These are phyloP conservation scores for Halictus ligatus DNA, from an alignment of 2,888 invertebrate species.

Conservation along the genomic window DNA sequence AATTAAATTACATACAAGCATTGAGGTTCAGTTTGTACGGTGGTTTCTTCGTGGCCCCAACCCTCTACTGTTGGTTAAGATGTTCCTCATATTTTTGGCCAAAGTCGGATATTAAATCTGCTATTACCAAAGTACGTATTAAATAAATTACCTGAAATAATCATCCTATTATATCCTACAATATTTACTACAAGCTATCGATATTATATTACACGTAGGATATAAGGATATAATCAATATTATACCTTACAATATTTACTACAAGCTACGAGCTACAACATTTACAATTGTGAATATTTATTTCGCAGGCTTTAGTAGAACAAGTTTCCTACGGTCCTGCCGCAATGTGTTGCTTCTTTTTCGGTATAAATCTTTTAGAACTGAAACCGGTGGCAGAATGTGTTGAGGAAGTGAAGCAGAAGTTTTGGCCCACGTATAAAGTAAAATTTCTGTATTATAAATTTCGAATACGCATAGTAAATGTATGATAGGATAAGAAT, in stretches of 20 bases:
- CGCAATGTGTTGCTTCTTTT: conserved; percentile 92
- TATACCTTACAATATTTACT: no score
- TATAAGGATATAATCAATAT: no score
- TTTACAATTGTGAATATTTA: conserved; percentile 34
- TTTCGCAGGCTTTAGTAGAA: conserved; percentile 88
- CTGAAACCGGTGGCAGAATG: conserved; percentile 88
- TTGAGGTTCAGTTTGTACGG: conserved; percentile 92
- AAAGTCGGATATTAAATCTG: conserved; percentile 88
- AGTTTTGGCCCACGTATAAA: conserved; percentile 91
- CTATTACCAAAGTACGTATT: conserved; percentile 88
- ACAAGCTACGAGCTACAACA: not conserved
- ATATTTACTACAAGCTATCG: no score
- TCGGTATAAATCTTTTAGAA: conserved; percentile 91
- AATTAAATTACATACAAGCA: conserved; percentile 85
- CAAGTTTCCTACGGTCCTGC: conserved; percentile 91
- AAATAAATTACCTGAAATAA: not conserved
- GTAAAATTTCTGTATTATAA: conserved; percentile 80
- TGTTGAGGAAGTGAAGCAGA: conserved; percentile 88
- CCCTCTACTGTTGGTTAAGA: conserved; percentile 92
- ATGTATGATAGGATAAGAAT: not conserved
- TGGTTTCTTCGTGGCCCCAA: conserved; percentile 93
- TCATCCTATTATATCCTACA: no score
- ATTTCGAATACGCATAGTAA: not conserved
- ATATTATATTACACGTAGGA: no score
- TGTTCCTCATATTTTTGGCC: conserved; percentile 92